A percentile compares a stretch with the other conserved stretches of the same genome.
phyloP scores from a whole-genome alignment of 2,888 invertebrate genomes.

The Diaperis boleti region DNA sequence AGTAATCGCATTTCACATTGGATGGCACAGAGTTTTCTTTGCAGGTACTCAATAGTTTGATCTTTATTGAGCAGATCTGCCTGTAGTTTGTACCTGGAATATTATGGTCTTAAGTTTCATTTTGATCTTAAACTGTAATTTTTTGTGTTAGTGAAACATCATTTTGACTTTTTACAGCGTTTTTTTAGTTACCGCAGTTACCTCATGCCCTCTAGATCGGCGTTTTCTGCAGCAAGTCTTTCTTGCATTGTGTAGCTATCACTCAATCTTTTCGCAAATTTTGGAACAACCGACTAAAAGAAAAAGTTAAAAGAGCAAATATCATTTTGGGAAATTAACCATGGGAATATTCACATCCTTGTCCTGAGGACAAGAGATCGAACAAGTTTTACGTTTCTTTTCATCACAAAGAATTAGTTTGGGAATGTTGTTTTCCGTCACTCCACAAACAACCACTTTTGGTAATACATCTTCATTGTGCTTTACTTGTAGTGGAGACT shows the following conservation, averaged over 20 bases:
- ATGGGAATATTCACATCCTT: slow-evolving; percentile 37
- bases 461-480: slow-evolving; percentile 64
- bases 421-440: slow-evolving; percentile 68
- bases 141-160: not conserved
- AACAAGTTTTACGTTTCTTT: too few species aligned
- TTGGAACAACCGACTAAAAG: slow-evolving; percentile 55
- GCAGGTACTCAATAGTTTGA: slow-evolving; percentile 72
- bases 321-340: too few species aligned
- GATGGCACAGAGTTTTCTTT: slow-evolving; percentile 72
- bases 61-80: slow-evolving; percentile 75
- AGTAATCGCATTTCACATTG: slow-evolving; percentile 75
- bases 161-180: slow-evolving; percentile 14
- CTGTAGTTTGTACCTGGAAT: slow-evolving; percentile 72
- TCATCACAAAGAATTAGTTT: slow-evolving; percentile 70
- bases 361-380: not conserved
- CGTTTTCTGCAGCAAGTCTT: slow-evolving; percentile 76
- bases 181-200: slow-evolving; percentile 53
- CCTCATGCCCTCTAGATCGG: slow-evolving; percentile 76
- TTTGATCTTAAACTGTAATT: too few species aligned
- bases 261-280: slow-evolving; percentile 70
- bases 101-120: slow-evolving; percentile 8
- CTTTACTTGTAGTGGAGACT: slow-evolving; percentile 48
- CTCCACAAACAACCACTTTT: slow-evolving; percentile 70
- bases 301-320: not conserved
- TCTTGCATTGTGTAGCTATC: slow-evolving; percentile 78